Evolutionary conservation across 2,888 invertebrate genomes (phyloP).

Genomic region (Margaritifera margaritifera): DNA sequence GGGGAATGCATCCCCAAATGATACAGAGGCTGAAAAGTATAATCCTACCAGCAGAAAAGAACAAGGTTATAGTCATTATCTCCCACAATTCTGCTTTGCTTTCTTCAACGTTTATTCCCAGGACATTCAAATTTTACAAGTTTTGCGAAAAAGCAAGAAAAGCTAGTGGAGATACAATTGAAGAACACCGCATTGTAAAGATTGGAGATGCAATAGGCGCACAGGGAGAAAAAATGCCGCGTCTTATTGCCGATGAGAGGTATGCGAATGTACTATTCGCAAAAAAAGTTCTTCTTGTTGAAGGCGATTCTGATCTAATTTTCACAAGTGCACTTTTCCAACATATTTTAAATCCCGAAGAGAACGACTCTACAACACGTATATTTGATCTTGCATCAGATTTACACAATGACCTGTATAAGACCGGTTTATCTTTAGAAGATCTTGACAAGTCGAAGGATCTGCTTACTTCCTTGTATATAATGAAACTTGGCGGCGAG

Average conservation of each 20-base stretch:
- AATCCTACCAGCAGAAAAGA: background rate
- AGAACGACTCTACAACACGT: too few relatives aligned
- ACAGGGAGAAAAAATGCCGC: background rate
- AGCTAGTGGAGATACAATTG: background rate
- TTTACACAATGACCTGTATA: too few relatives aligned
- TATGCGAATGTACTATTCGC: constrained; percentile 9
- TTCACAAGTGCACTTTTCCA: constrained; percentile 1
- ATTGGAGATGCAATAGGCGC: background rate
- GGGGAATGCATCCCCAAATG: constrained; percentile 21
- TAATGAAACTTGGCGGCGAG: too few relatives aligned
- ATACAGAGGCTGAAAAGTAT: constrained; percentile 9
- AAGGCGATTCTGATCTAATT: constrained; percentile 3
- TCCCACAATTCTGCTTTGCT: constrained; percentile 5
- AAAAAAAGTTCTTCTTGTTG: constrained; percentile 6
- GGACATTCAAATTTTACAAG: background rate
- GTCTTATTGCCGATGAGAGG: constrained; percentile 1
- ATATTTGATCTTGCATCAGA: too few relatives aligned
- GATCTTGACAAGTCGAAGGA: too few relatives aligned
- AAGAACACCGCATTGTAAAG: background rate
- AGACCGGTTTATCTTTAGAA: too few relatives aligned
- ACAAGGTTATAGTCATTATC: constrained; percentile 7
- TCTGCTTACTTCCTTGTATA: too few relatives aligned
- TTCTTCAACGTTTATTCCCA: background rate
- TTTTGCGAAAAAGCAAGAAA: background rate
- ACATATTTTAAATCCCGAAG: too few relatives aligned